Evolutionary conservation across 1,140 invertebrate genomes (phyloP).

Genomic region (Tachypleus tridentatus): DNA sequence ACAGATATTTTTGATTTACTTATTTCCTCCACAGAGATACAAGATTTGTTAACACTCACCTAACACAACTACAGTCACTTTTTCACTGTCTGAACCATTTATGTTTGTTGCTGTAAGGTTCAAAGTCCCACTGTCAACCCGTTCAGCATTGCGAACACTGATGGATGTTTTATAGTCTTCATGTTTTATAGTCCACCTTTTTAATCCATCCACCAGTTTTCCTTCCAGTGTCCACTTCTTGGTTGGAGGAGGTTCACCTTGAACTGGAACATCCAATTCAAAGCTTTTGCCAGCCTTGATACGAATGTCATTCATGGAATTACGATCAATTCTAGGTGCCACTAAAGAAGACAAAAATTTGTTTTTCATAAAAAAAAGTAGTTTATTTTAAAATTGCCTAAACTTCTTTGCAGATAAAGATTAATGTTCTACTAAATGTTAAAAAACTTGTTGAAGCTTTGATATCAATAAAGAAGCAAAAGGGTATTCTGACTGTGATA

Average conservation of each 20-base stretch:
- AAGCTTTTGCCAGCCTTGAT: conserved; percentile 84
- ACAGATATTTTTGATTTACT: too few relatives aligned
- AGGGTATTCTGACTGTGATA: too few relatives aligned
- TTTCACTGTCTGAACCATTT: conserved; percentile 77
- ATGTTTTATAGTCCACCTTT: conserved; percentile 68
- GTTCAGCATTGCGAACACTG: conserved; percentile 71
- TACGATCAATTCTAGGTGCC: conserved; percentile 88
- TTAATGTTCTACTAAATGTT: too few relatives aligned
- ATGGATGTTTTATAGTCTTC: conserved; percentile 81
- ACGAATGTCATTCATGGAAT: conserved; percentile 84
- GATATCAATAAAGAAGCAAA: too few relatives aligned
- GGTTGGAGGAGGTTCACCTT: conserved; percentile 81
- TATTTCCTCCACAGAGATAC: too few relatives aligned
- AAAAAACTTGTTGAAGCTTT: too few relatives aligned
- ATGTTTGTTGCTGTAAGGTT: conserved; percentile 75
- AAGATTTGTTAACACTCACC: too few relatives aligned
- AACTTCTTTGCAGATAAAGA: too few relatives aligned
- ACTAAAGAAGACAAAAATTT: conserved; percentile 37
- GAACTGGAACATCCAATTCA: conserved; percentile 85
- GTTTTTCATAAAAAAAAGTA: too few relatives aligned
- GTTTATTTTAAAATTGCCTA: too few relatives aligned
- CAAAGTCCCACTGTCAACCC: conserved; percentile 62
- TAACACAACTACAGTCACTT: conserved; percentile 76
- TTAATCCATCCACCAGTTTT: conserved; percentile 58
- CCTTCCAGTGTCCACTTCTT: conserved; percentile 87